These are phyloP conservation scores for Seladonia tumulorum DNA, from an alignment of 2,888 invertebrate genomes.

Conservation along the genomic window DNA sequence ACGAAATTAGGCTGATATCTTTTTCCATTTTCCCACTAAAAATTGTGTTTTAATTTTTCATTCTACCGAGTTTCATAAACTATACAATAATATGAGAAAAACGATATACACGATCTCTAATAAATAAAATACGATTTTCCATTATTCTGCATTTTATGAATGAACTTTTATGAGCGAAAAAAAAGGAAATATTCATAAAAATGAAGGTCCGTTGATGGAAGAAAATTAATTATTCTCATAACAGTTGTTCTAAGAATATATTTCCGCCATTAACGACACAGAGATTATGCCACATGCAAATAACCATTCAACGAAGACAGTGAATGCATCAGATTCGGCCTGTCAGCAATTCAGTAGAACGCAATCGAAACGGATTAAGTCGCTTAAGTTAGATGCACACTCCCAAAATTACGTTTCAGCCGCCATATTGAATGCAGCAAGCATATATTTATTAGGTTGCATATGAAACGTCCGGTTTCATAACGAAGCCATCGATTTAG, in stretches of 20 bases:
- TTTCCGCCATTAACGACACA: neutral
- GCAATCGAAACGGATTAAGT: conserved; percentile 18
- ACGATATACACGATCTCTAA: neutral
- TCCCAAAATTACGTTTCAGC: conserved; percentile 5
- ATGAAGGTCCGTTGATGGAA: neutral
- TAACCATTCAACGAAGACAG: conserved; percentile 8
- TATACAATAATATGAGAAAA: neutral
- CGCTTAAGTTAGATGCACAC: neutral
- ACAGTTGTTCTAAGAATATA: neutral
- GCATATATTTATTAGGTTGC: conserved; percentile 2
- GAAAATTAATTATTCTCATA: neutral
- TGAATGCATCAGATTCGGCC: neutral
- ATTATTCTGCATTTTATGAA: neutral
- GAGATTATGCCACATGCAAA: neutral
- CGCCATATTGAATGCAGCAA: neutral
- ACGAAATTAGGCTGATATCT: neutral
- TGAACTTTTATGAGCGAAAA: neutral
- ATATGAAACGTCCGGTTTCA: conserved; percentile 6
- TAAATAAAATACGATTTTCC: neutral
- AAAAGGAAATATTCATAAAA: neutral
- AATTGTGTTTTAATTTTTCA: neutral
- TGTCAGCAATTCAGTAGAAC: neutral
- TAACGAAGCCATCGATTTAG: conserved; percentile 16
- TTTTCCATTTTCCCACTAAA: neutral
- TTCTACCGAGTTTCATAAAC: neutral